Percentiles rank a stretch among this genome's conserved stretches.
Evolutionary conservation across 2,113 vertebrate species (phyloP).

Genomic region (Gopherus evgoodei): DNA sequence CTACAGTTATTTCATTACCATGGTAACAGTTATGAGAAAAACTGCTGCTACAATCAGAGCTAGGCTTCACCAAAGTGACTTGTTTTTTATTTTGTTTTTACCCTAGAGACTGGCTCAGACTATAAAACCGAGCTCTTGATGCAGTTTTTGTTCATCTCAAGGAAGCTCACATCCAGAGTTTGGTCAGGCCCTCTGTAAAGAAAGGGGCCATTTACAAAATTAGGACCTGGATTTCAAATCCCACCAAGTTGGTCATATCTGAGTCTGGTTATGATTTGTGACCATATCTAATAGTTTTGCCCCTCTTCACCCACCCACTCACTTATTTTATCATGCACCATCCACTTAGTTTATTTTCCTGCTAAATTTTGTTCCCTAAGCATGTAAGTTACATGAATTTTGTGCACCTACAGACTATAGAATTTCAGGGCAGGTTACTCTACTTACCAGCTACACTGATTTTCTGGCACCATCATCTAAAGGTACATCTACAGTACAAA

Average conservation of each 20-base stretch:
- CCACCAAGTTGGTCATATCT: neutral
- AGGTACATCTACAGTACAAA: too few relatives aligned
- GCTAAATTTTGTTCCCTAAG: neutral
- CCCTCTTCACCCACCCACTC: too few relatives aligned
- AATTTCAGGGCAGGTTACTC: neutral
- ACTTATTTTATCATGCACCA: neutral
- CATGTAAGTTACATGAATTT: neutral
- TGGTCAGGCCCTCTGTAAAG: neutral
- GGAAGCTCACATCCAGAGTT: neutral
- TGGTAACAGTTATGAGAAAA: conserved; percentile 63
- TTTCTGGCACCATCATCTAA: neutral
- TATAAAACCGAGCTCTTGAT: neutral
- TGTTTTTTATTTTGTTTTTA: conserved; percentile 4
- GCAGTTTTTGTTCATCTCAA: neutral
- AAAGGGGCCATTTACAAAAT: neutral
- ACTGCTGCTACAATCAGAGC: conserved; percentile 2
- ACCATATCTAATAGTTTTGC: neutral
- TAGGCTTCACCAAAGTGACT: conserved; percentile 1
- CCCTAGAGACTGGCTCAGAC: neutral
- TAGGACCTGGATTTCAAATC: neutral
- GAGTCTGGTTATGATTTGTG: neutral
- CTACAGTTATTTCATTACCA: conserved; percentile 57
- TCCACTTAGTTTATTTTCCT: neutral
- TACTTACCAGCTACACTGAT: neutral
- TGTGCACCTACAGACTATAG: neutral